Evolutionary conservation across 2,888 invertebrate genomes (phyloP).

Genomic region (Melanostoma mellinum): DNA sequence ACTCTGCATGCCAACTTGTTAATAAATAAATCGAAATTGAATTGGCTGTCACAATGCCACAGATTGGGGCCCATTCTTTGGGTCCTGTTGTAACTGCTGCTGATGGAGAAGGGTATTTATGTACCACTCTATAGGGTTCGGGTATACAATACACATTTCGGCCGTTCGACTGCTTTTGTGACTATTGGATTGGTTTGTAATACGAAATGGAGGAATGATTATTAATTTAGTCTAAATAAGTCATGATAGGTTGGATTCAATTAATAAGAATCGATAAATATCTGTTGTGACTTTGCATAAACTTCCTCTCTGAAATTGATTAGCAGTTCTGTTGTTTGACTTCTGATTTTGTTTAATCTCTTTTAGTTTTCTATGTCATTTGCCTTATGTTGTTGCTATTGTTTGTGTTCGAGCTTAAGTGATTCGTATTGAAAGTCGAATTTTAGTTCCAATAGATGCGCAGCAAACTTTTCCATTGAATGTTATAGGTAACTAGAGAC

Average conservation of each 20-base stretch:
- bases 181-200: conserved; percentile 30
- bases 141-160: conserved; percentile 23
- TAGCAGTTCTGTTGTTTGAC: conserved; percentile 4
- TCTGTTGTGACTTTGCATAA: conserved; percentile 33
- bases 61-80: conserved; percentile 43
- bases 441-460: too few relatives aligned
- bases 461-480: too few relatives aligned
- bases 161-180: conserved; percentile 19
- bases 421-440: too few relatives aligned
- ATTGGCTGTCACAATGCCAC: conserved; percentile 55
- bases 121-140: too few relatives aligned
- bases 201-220: conserved; percentile 34
- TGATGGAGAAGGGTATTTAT: conserved; percentile 42
- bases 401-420: too few relatives aligned
- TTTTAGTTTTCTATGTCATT: background rate
- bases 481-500: too few relatives aligned
- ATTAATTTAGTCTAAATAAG: conserved; percentile 51
- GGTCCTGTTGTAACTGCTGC: conserved; percentile 20
- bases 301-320: conserved; percentile 25
- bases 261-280: conserved; percentile 38
- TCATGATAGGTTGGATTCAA: conserved; percentile 36
- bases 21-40: conserved; percentile 66
- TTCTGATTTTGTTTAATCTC: conserved; percentile 8
- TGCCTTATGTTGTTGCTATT: background rate
- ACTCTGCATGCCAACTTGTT: conserved; percentile 47